Evolutionary conservation across 1,140 invertebrate species (phyloP), one percentile per base, ranked within the genome.

Genomic region (Notospermus geniculatus): DNA sequence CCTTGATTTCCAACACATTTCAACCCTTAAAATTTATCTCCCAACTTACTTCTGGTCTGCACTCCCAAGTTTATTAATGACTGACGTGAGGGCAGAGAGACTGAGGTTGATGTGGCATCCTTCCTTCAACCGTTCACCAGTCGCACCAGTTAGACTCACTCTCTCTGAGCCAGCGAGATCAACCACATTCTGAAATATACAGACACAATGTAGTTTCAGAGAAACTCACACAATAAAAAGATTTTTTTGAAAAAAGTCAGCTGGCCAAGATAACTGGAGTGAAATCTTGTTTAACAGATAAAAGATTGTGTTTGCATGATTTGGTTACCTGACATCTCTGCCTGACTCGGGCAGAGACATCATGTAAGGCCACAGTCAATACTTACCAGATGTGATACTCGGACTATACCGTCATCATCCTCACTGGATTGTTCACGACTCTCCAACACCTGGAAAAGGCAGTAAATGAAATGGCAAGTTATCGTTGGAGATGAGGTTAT

Each of bases 91-190:
- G 39, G 80, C 80, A 2, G 85, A 80, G 11, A 87, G 72, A 46
- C 85, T 86, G 59, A 82, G 82, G 71, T 87, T 88, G 65, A 88
- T 88, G n/a, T 82, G 78, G 55, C 85, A 86, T 30, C 86, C 85
- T 71, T 88, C 87, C 66, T 85, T 84, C 7, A 87, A 76, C 30
- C 86, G 71, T 27, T 86, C 85, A n/a, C 85, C 86, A 28, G 80
- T 81, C 4, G 82, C 81, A 15, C 81, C 82, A 58, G 85, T 85
- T 50, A 83, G 80, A 28, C 80, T 80, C 43, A 84, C 84, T 41
- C 86, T 78, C 71, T 87, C 86, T 68, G 85, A 86, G 71, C 86
- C 86, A 46, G 86, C 87, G 62, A 88, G 75, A 73, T 88, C 87
- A 17, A 88, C 85, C 59, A 88, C 75, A 68, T 87, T 85, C 70